Percentiles rank a stretch among this genome's conserved stretches.
These are phyloP conservation scores for Taenioides sp. DNA, from an alignment of 2,797 vertebrate genomes.

Conservation along the genomic window DNA sequence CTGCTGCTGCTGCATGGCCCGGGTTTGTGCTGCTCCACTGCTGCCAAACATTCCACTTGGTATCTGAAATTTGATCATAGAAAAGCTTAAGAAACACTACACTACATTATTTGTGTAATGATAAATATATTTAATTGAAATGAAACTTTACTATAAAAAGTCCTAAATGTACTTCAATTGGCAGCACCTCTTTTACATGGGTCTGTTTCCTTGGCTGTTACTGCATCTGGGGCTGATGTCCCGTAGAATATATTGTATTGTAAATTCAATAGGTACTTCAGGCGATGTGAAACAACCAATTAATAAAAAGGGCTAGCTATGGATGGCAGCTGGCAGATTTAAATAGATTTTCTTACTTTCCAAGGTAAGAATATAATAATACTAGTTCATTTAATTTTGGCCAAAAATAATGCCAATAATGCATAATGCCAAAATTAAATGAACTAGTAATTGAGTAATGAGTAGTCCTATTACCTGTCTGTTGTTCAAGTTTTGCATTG, in stretches of 20 bases:
- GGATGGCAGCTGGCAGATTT: neutral
- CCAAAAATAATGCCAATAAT: no score
- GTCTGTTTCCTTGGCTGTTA: conserved; percentile 43
- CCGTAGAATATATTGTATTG: conserved; percentile 43
- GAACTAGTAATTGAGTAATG: neutral
- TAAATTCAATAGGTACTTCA: conserved; percentile 52
- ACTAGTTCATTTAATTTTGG: no score
- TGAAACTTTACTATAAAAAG: neutral
- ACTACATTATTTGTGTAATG: neutral
- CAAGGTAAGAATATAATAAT: neutral
- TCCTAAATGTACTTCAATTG: neutral
- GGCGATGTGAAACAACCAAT: conserved; percentile 58
- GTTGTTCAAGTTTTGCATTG: conserved; percentile 99
- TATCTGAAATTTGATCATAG: conserved; percentile 73
- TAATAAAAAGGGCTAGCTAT: conserved; percentile 18
- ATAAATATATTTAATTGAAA: neutral
- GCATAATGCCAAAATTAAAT: neutral
- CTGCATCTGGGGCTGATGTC: conserved; percentile 48
- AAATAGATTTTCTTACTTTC: no score
- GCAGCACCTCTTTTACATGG: conserved; percentile 48
- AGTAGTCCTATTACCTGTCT: conserved; percentile 85
- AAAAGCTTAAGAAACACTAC: neutral
- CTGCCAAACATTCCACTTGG: conserved; percentile 98
- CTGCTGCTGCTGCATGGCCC: conserved; percentile 88
- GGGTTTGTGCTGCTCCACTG: conserved; percentile 97